phyloP scores from a whole-genome alignment of 2,888 invertebrate species.

The Nomada lathburiana region DNA sequence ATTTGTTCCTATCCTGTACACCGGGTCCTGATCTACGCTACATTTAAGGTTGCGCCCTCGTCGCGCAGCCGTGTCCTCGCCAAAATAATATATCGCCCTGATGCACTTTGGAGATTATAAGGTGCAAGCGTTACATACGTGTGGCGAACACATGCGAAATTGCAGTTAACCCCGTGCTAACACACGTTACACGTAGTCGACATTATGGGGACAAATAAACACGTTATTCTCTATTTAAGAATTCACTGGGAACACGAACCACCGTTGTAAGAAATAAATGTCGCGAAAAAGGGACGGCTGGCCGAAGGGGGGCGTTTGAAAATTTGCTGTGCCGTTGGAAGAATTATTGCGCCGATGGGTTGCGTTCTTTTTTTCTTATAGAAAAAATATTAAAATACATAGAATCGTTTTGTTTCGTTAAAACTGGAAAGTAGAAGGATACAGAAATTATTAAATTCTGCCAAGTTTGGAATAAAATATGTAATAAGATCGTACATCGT shows the following conservation, averaged over 20 bases:
- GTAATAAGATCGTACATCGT: no score
- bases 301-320: not conserved
- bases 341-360: not conserved
- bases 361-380: not conserved
- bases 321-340: slow-evolving; percentile 23
- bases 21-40: slow-evolving; percentile 32
- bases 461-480: no score
- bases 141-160: slow-evolving; percentile 39
- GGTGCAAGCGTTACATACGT: slow-evolving; percentile 21
- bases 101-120: slow-evolving; percentile 52
- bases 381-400: not conserved
- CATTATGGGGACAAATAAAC: slow-evolving; percentile 22
- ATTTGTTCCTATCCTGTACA: slow-evolving; percentile 40
- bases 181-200: slow-evolving; percentile 18
- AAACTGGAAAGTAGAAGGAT: not conserved
- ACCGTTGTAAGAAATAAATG: slow-evolving; percentile 27
- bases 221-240: slow-evolving; percentile 35
- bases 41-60: slow-evolving; percentile 42
- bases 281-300: not conserved
- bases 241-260: slow-evolving; percentile 15
- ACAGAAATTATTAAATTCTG: not conserved
- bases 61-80: slow-evolving; percentile 14
- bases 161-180: slow-evolving; percentile 42
- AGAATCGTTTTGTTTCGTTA: not conserved
- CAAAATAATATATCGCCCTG: slow-evolving; percentile 54